Evolutionary conservation across 2,113 vertebrate genomes (phyloP).

Genomic region (Oplegnathus fasciatus): DNA sequence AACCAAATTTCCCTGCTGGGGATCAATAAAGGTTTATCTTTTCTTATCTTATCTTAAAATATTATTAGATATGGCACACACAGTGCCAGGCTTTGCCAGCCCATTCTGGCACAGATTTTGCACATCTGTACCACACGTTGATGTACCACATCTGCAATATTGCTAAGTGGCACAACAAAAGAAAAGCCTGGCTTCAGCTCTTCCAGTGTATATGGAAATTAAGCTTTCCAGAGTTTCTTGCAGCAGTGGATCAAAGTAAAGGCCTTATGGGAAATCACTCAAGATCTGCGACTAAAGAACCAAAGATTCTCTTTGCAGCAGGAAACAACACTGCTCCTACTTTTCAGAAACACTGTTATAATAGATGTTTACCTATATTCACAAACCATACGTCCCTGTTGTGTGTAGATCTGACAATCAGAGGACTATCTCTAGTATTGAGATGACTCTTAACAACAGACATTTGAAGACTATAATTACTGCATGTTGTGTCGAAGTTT

Average conservation of each 20-base stretch:
- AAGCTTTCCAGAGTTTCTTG: conserved; percentile 8
- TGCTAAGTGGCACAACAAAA: background rate
- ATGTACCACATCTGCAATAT: background rate
- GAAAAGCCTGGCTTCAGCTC: background rate
- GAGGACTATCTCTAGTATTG: background rate
- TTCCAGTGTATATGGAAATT: background rate
- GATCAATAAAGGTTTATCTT: too few species aligned
- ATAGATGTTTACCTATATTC: conserved; percentile 9
- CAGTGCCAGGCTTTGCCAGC: background rate
- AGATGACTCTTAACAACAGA: background rate
- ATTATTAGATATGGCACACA: background rate
- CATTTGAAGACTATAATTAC: conserved; percentile 12
- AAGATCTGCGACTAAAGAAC: conserved; percentile 9
- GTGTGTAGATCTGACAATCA: conserved; percentile 1
- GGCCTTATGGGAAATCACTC: conserved; percentile 27
- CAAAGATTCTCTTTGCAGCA: background rate
- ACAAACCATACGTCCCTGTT: background rate
- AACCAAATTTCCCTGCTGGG: too few species aligned
- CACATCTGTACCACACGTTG: too few species aligned
- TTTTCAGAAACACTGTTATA: conserved; percentile 3
- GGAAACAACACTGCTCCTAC: conserved; percentile 12
- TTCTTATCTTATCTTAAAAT: too few species aligned
- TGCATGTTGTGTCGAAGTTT: background rate
- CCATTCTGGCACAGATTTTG: background rate
- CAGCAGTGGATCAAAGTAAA: conserved; percentile 33